Percentiles rank a stretch among this genome's conserved stretches.
Evolutionary conservation across 2,113 vertebrate genomes (phyloP).

Genomic region (Pygoscelis adeliae): DNA sequence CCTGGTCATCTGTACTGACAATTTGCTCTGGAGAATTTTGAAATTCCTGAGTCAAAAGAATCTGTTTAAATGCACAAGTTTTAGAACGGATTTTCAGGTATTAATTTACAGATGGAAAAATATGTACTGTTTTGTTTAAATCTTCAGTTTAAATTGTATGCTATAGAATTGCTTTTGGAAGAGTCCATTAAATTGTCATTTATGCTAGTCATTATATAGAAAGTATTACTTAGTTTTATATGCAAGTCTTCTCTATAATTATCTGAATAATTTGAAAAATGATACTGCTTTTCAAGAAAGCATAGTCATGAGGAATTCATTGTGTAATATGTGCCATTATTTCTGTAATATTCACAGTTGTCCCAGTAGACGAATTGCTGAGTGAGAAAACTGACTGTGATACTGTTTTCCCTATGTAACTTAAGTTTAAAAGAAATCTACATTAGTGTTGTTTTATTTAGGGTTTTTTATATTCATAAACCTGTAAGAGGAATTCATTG

Average conservation of each 20-base stretch:
- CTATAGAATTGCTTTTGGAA: conserved; percentile 18
- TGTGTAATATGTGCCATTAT: conserved; percentile 7
- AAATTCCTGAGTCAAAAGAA: not conserved
- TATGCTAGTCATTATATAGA: not conserved
- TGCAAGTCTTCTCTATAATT: not conserved
- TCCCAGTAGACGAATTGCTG: not conserved
- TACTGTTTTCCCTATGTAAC: conserved; percentile 38
- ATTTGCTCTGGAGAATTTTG: conserved; percentile 34
- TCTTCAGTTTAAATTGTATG: not conserved
- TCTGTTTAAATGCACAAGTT: conserved; percentile 30
- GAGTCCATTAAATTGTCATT: not conserved
- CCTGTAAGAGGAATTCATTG: not conserved
- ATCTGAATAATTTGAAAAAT: not conserved
- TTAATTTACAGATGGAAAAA: conserved; percentile 7
- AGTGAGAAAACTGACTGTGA: conserved; percentile 3
- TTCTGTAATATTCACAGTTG: not conserved
- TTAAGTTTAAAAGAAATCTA: not conserved
- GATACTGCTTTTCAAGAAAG: not conserved
- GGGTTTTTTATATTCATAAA: not conserved
- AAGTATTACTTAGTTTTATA: conserved; percentile 4
- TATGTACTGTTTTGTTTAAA: not conserved
- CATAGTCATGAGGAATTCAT: not conserved
- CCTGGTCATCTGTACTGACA: conserved; percentile 80
- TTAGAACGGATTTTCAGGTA: not conserved
- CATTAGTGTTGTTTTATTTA: not conserved